Conservation (phyloP, 2,888 invertebrate species). For the Rhimphoctona megacephalus region DNA sequence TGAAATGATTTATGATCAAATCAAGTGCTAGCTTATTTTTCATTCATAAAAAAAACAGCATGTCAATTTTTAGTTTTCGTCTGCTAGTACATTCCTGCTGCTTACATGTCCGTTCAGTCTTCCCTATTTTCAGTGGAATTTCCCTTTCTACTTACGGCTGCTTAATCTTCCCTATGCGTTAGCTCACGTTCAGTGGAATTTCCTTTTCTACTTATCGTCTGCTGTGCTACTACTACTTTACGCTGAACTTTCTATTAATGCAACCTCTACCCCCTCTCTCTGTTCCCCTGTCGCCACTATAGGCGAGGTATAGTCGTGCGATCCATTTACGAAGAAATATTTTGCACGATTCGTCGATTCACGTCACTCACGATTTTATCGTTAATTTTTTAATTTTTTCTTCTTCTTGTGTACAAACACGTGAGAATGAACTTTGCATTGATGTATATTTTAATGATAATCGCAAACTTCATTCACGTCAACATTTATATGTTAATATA, state of each 20-base stretch:
- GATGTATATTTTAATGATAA: not conserved
- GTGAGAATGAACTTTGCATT: not conserved
- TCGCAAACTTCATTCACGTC: not conserved
- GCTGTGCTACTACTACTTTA: conserved; percentile 5
- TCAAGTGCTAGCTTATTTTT: not conserved
- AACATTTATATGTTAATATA: conserved; percentile 12
- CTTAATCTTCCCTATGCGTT: not conserved
- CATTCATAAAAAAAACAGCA: not conserved
- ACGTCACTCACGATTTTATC: not conserved
- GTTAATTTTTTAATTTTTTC: not conserved
- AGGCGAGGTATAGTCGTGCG: conserved; percentile 13
- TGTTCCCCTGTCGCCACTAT: not conserved
- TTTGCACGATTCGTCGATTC: not conserved
- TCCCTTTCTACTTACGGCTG: not conserved
- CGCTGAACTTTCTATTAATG: conserved; percentile 20
- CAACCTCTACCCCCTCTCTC: not conserved
- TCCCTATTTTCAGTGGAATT: not conserved
- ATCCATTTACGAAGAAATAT: conserved; percentile 19
- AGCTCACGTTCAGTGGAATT: not conserved
- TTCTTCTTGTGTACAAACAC: not conserved
- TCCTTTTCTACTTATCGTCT: conserved; percentile 39
- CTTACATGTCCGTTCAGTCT: no score
- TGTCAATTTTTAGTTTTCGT: conserved; percentile 30
- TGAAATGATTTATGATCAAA: not conserved
- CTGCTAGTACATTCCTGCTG: not conserved